Base-by-base conservation (phyloP, 2,113 vertebrate species). In the Gambusia affinis region DNA sequence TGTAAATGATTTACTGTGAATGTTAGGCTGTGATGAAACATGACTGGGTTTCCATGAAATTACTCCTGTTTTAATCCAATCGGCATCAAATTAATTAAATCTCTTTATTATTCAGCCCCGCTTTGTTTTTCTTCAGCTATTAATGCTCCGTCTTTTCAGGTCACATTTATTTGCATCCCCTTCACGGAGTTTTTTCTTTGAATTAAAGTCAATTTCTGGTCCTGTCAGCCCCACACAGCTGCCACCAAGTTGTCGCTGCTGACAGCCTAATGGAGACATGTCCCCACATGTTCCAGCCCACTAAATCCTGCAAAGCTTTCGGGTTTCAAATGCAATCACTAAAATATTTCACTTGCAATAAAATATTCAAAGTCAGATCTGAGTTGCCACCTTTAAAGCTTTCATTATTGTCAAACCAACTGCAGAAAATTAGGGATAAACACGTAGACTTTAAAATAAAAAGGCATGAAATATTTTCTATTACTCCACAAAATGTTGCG, bases 81-180 rank as follows among this genome's bases (percentile, higher is more conserved):
- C n/a, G 61, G 69, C 31, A 29, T 11, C 51, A 70, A 31, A 60
- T 60, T 27, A 60, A 70, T 70, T 17, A 29, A 60, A 70, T 31
- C 3, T 10, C 19, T 61, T 39, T 4, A 29, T 39, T 39, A 61
- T 61, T 60, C 54, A 37, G 31, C 30, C 33, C 66, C 35, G 7
- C 15, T 66, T n/a, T 42, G 7, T 66, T 42, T n/a, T 28, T 27
- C 12, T 66, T 14, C 24, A 27, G 33, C n/a, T 17, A 37, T 22
- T 64, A 31, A 10, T 33, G 4, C 29, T 47, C 11, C 15, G 11
- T 30, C 30, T 29, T 66, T 37, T n/a, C 22, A 70, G 4, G 30
- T 51, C 42, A 31, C 28, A 51, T 51, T 24, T 14, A 29, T 67
- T 69, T 54, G 19, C 17, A 62, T 51, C 63, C 63, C 4, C 29